Base-by-base conservation (phyloP, 2,888 invertebrate species). In the Rosalia funebris region DNA sequence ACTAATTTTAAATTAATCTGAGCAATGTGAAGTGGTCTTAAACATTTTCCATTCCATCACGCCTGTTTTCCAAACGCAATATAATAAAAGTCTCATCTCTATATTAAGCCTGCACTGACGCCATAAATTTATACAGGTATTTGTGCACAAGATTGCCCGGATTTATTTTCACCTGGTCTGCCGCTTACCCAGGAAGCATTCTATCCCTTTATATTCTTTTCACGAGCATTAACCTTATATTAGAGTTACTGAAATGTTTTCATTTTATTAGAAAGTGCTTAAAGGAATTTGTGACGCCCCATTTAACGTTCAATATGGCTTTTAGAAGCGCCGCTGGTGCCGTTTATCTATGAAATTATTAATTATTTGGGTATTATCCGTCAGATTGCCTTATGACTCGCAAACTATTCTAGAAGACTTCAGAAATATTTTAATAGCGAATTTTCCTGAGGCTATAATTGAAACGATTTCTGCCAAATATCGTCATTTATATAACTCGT, bases 101-200 rank as follows among this genome's bases (percentile, higher is more conserved):
- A 36, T 46, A 55, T 45, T 46, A 55, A 47, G 16, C 32, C 34
- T 16, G 17, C 39, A 37, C 2, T 2, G 11, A 32, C n/a, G 16
- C 12, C 17, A 31, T 36, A 47, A 47, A 56, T 47, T 32, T 41
- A 10, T 15, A 31, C 25, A 16, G 41, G 42, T 41, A 56, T 41
- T 46, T 11, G 47, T 47, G 47, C 31, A 36, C 41, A 25, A 41
- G 45, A 56, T 56, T 17, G 47, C 37, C 17, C 9, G 20, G 39
- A 56, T 56, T 56, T 56, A 56, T 46, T 45, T 17, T 9, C 32
- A 11, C 16, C 10, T 36, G 17, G 12, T 25, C 32, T 14, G n/a
- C n/a, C 17, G 34, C 34, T 47, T 16, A 2, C 34, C 17, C 5
- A n/a, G 34, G 17, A 46, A 31, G 17, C 34, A 17, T n/a, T n/a